These are phyloP conservation scores for Podilymbus podiceps DNA, from an alignment of 2,113 vertebrate species.

Conservation along the genomic window DNA sequence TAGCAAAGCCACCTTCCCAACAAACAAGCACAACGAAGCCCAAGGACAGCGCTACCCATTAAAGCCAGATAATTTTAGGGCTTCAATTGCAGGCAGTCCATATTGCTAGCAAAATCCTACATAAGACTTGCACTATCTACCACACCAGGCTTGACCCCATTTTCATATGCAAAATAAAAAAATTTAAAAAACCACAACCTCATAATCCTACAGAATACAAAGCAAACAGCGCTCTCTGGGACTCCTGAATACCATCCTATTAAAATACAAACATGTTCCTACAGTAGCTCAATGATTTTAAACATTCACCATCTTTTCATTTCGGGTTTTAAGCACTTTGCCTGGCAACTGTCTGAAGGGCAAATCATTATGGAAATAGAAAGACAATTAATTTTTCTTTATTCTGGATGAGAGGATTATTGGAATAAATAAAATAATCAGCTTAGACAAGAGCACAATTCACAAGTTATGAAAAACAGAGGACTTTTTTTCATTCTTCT, in stretches of 20 bases:
- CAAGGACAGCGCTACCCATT: neutral
- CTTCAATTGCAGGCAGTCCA: neutral
- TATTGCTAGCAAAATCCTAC: constrained; percentile 11
- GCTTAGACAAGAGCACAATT: constrained; percentile 54
- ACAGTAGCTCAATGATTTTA: constrained; percentile 4
- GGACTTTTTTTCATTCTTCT: neutral
- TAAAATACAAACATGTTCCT: constrained; percentile 32
- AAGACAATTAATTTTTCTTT: constrained; percentile 59
- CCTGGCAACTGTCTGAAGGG: constrained; percentile 60
- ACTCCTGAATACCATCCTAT: neutral
- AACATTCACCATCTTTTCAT: constrained; percentile 48
- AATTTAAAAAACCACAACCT: neutral
- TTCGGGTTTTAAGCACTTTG: constrained; percentile 30
- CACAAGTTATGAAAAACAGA: constrained; percentile 23
- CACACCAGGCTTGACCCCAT: constrained; percentile 26
- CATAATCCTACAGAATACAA: constrained; percentile 38
- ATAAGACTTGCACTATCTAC: neutral
- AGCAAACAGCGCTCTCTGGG: constrained; percentile 27
- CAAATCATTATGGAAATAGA: constrained; percentile 31
- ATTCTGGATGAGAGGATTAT: constrained; percentile 58
- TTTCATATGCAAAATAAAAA: neutral
- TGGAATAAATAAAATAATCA: constrained; percentile 70
- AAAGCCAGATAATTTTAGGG: neutral
- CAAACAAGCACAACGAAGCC: neutral
- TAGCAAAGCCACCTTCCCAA: neutral